These are phyloP conservation scores for Pyxicephalus adspersus DNA, from an alignment of 2,113 vertebrate species.

Conservation along the genomic window DNA sequence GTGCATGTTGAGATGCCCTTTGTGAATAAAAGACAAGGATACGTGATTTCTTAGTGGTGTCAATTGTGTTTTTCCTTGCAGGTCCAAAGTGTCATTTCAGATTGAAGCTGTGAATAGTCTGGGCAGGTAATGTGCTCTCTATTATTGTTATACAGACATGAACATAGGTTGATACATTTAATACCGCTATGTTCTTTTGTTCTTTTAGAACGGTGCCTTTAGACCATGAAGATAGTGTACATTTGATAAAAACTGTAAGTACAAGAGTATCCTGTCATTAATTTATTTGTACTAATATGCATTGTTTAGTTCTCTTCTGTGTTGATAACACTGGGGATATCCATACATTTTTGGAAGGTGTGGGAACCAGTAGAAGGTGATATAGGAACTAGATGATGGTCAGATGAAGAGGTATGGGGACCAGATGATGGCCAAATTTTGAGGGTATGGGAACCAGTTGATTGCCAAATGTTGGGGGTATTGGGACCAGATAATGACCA, in stretches of 20 bases:
- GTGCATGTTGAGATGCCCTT: neutral
- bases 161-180: neutral
- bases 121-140: slow-evolving; percentile 78
- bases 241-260: slow-evolving; percentile 90
- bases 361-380: no score
- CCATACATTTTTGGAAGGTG: no score
- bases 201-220: slow-evolving; percentile 80
- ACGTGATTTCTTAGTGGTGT: neutral
- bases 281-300: no score
- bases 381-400: no score
- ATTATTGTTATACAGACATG: neutral
- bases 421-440: no score
- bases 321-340: no score
- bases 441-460: no score
- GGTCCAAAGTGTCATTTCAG: slow-evolving; percentile 84
- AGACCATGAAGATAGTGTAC: slow-evolving; percentile 77
- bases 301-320: no score
- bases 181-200: neutral
- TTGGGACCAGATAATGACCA: no score
- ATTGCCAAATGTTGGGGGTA: no score
- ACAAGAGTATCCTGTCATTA: neutral
- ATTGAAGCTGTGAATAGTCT: slow-evolving; percentile 92
- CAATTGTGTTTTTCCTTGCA: slow-evolving; percentile 57
- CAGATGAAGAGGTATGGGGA: no score
- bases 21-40: neutral